Conservation (phyloP, 2,797 vertebrate species). For the Apogon hyalosoma region DNA sequence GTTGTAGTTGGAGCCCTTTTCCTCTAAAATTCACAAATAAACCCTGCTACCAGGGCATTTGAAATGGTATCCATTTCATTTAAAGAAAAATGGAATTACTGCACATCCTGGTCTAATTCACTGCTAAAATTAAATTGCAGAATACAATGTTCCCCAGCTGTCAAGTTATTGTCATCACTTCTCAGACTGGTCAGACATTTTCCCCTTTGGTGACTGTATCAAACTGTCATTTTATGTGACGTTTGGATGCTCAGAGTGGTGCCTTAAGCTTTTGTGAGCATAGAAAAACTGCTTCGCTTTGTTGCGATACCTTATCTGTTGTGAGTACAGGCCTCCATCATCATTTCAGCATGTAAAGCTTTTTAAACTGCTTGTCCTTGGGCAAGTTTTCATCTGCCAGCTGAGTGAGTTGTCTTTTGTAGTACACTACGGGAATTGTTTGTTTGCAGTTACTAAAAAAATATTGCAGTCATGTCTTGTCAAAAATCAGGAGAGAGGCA, state of each 20-base stretch:
- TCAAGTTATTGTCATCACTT: slow-evolving; percentile 14
- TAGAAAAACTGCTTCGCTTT: slow-evolving; percentile 54
- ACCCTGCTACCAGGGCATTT: neutral
- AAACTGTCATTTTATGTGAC: slow-evolving; percentile 30
- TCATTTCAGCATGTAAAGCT: slow-evolving; percentile 36
- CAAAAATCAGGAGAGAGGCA: slow-evolving; percentile 57
- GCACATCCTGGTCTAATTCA: neutral
- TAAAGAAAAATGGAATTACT: too few species aligned
- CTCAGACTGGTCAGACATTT: slow-evolving; percentile 19
- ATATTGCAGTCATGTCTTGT: slow-evolving; percentile 58
- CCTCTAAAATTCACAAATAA: too few species aligned
- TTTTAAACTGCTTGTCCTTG: slow-evolving; percentile 53
- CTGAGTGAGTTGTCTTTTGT: slow-evolving; percentile 43
- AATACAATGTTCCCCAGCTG: slow-evolving; percentile 8
- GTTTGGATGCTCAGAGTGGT: slow-evolving; percentile 13
- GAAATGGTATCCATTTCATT: neutral
- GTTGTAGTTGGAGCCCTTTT: too few species aligned
- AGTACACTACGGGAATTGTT: slow-evolving; percentile 38
- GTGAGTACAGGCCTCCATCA: slow-evolving; percentile 22
- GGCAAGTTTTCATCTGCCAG: slow-evolving; percentile 37
- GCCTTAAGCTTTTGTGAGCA: slow-evolving; percentile 40
- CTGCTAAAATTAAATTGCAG: slow-evolving; percentile 8
- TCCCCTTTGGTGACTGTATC: slow-evolving; percentile 1
- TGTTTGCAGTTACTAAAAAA: slow-evolving; percentile 46
- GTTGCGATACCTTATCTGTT: slow-evolving; percentile 48